These are phyloP conservation scores for Hiodon alosoides DNA, from an alignment of 2,113 vertebrate species.

Conservation along the genomic window DNA sequence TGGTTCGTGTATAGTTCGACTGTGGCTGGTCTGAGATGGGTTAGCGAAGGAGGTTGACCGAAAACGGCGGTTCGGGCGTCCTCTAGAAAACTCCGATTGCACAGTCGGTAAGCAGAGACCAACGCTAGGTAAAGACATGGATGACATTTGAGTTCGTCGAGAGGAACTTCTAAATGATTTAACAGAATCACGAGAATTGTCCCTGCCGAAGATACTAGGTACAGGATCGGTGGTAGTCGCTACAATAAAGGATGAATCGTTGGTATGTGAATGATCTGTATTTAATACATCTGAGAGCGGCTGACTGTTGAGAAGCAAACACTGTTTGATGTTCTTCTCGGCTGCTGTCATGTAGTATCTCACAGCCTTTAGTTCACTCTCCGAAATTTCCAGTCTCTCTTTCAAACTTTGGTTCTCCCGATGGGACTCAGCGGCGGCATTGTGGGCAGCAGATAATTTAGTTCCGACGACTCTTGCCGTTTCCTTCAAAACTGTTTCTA, in stretches of 20 bases:
- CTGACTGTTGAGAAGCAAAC: slow-evolving; percentile 39
- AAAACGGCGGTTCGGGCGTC: slow-evolving; percentile 24
- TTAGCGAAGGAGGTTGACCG: slow-evolving; percentile 11
- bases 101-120: slow-evolving; percentile 44
- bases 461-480: slow-evolving; percentile 38
- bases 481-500: slow-evolving; percentile 45
- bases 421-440: slow-evolving; percentile 42
- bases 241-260: slow-evolving; percentile 14
- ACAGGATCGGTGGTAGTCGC: slow-evolving; percentile 6
- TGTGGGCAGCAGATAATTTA: slow-evolving; percentile 38
- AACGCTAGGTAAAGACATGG: slow-evolving; percentile 37
- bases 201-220: slow-evolving; percentile 4
- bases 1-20: neutral
- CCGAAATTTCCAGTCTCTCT: slow-evolving; percentile 41
- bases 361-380: slow-evolving; percentile 46
- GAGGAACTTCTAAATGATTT: slow-evolving; percentile 28
- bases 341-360: slow-evolving; percentile 48
- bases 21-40: slow-evolving; percentile 4
- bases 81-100: slow-evolving; percentile 37
- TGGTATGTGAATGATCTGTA: neutral
- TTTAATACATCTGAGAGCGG: neutral
- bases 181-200: slow-evolving; percentile 4
- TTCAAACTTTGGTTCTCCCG: slow-evolving; percentile 43
- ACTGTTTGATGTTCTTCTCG: slow-evolving; percentile 50
- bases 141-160: slow-evolving; percentile 16